Evolutionary conservation across 2,113 vertebrate species (phyloP).

Genomic region (Phalacrocorax pelagicus): DNA sequence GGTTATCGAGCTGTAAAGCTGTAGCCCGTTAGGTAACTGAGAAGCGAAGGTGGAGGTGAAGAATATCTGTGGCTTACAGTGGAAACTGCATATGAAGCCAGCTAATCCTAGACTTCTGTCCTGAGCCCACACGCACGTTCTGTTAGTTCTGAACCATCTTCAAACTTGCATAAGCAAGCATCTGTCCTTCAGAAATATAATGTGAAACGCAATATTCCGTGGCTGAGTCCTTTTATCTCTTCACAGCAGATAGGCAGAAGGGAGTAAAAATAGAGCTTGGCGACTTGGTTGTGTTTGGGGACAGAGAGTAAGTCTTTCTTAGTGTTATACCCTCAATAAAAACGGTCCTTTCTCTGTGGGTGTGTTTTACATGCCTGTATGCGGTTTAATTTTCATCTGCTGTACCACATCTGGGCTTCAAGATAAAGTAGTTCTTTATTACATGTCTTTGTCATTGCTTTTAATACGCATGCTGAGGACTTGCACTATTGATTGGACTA

Average conservation of each 20-base stretch:
- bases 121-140: background rate
- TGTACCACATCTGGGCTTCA: background rate
- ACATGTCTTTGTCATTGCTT: background rate
- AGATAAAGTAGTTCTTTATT: background rate
- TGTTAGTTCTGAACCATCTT: background rate
- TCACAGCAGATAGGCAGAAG: slow-evolving; percentile 1
- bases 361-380: background rate
- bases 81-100: background rate
- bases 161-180: background rate
- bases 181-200: slow-evolving; percentile 2
- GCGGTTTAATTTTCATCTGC: background rate
- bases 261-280: slow-evolving; percentile 44
- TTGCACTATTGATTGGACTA: background rate
- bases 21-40: background rate
- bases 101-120: background rate
- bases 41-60: background rate
- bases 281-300: background rate
- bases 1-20: background rate
- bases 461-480: background rate
- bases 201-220: slow-evolving; percentile 12
- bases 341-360: background rate
- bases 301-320: background rate
- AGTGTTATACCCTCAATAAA: background rate
- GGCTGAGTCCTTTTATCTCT: slow-evolving; percentile 30
- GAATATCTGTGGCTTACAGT: background rate